Conservation (phyloP, 64 coral and sea anemone species). For the Dendronephthya gigantea region DNA sequence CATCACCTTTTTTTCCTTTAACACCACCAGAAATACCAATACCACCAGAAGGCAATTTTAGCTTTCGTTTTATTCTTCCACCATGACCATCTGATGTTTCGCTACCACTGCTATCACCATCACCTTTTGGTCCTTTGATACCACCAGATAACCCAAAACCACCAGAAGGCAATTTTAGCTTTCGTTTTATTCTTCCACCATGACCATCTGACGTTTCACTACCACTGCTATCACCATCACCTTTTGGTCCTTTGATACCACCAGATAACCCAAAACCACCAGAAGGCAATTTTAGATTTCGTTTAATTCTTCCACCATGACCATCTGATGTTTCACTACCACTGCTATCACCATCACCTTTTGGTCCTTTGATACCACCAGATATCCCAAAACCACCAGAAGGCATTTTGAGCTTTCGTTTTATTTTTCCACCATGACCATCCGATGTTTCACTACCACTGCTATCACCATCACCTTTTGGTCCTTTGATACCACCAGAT, state of each 20-base stretch:
- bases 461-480: background rate
- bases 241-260: background rate
- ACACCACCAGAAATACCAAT: background rate
- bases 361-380: background rate
- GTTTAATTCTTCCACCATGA: background rate
- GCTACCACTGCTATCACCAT: background rate
- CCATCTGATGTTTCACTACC: background rate
- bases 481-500: background rate
- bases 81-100: background rate
- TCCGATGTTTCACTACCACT: slow-evolving; percentile 1
- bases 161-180: background rate
- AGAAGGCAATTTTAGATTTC: background rate
- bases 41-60: background rate
- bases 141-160: background rate
- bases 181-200: background rate
- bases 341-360: background rate
- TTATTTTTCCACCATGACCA: background rate
- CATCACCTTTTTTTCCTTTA: background rate
- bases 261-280: background rate
- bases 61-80: background rate
- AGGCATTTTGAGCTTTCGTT: background rate
- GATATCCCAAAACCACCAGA: background rate
- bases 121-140: background rate
- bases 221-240: background rate
- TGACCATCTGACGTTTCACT: background rate